These are phyloP conservation scores for Bombus cullumanus DNA, from an alignment of 1,140 invertebrate genomes.

Conservation along the genomic window DNA sequence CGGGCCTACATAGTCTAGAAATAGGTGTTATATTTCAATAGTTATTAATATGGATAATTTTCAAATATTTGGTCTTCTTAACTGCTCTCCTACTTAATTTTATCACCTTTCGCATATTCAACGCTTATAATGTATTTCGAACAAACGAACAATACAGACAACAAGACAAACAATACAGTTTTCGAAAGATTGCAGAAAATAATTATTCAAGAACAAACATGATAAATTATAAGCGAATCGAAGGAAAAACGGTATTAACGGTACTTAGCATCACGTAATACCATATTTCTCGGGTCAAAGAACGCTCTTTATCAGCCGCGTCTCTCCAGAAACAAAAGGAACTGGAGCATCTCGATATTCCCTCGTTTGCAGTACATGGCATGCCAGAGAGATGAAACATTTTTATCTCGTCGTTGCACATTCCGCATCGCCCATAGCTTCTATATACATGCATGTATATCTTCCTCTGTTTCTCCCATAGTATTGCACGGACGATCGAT, in stretches of 20 bases:
- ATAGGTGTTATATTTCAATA: no score
- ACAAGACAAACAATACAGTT: no score
- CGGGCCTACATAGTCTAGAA: no score
- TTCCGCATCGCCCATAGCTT: background rate
- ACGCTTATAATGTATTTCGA: no score
- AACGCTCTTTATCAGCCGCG: constrained; percentile 11
- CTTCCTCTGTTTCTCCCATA: background rate
- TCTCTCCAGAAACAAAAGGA: constrained; percentile 3
- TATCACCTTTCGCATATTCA: no score
- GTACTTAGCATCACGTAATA: background rate
- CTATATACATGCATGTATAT: background rate
- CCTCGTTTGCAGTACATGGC: background rate
- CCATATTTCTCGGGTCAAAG: background rate
- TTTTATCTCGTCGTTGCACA: constrained; percentile 21
- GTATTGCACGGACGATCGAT: constrained; percentile 25
- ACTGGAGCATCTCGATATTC: constrained; percentile 43
- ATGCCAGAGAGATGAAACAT: constrained; percentile 5
- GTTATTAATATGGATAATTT: no score
- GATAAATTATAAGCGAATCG: background rate
- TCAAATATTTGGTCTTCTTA: no score
- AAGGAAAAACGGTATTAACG: background rate
- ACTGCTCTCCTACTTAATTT: no score
- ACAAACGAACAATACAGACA: no score
- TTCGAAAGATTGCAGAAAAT: no score
- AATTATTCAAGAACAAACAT: background rate